Evolutionary conservation across 2,797 vertebrate species (phyloP).

Genomic region (Arctocebus calabarensis): DNA sequence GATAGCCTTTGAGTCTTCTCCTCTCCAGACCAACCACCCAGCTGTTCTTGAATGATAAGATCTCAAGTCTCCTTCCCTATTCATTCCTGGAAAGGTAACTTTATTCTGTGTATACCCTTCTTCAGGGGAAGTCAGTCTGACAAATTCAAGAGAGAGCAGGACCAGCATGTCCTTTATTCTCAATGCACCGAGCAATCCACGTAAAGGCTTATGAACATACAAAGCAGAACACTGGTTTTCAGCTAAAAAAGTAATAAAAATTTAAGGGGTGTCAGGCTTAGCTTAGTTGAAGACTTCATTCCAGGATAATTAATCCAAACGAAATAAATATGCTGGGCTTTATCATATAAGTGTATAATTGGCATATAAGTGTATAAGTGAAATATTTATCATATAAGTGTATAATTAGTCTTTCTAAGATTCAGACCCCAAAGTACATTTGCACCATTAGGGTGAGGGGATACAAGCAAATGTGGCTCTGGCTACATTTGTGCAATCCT

Average conservation of each 20-base stretch:
- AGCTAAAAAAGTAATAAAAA: conserved; percentile 6
- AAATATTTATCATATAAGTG: conserved; percentile 22
- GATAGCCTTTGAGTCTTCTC: not conserved
- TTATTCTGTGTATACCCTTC: not conserved
- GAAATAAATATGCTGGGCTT: conserved; percentile 40
- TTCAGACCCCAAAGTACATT: not conserved
- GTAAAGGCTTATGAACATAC: too few species aligned
- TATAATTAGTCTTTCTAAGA: conserved; percentile 50
- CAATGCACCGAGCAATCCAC: not conserved
- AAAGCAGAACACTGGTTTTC: not conserved
- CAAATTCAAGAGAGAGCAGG: not conserved
- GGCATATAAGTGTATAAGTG: not conserved
- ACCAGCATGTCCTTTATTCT: not conserved
- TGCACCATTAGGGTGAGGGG: not conserved
- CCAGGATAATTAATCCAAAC: conserved; percentile 49
- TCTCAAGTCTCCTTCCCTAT: not conserved
- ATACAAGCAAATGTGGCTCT: not conserved
- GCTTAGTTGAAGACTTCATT: conserved; percentile 39
- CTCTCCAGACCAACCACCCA: not conserved
- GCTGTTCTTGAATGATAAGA: not conserved
- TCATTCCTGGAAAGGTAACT: not conserved
- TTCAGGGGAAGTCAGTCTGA: not conserved
- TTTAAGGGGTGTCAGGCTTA: not conserved
- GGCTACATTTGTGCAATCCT: not conserved
- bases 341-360: not conserved